Base-by-base conservation (phyloP, 53 echinoderm and acorn worm genomes). In the Mesocentrotus franciscanus region DNA sequence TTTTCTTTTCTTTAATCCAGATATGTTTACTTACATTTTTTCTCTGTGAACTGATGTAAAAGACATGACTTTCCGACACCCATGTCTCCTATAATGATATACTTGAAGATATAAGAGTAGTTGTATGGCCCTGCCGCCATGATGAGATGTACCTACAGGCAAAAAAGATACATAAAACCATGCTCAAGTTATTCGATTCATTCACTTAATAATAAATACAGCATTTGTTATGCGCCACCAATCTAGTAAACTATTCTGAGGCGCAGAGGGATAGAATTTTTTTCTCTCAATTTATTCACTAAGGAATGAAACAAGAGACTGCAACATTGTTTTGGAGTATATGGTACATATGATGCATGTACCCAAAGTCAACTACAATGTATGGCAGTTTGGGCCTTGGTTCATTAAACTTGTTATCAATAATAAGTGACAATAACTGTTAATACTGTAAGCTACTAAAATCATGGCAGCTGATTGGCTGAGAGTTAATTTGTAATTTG, bases 51-150 rank as follows among this genome's bases (percentile, higher is more conserved):
- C 75, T 99, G 99, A 89, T 99, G 99, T 92, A 99, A 96, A 75
- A 99, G 95, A 95, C 99, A 99, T 93, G 99, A 99, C 71, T 99
- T 99, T 39, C 99, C 99, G 71, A 99, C 99, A 56, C 99, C 99
- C 99, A 99, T 99, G 89, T 99, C 99, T 66, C 99, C 99, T 95
- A 99, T 99, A 91, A 99, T 99, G 92, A 99, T 99, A 95, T 99
- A 99, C 90, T 99, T 99, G 96, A 99, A 99, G 94, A 99, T 99
- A 96, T 99, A 99, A 13, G 99, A 99, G 96, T 99, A 99, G 93
- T 99, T 99, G 94, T 99, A 99, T 97, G 99, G 99, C 96, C 99
- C 99, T 70, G 97, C 96, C 96, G 99, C 98, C 99, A 99, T 99
- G 78, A 66, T 97, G 96, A 92, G 55, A 91, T 95, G 89, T 93